Evolutionary conservation across 2,888 invertebrate genomes (phyloP), one percentile per base, ranked within the genome.

Genomic region (Penaeus monodon): DNA sequence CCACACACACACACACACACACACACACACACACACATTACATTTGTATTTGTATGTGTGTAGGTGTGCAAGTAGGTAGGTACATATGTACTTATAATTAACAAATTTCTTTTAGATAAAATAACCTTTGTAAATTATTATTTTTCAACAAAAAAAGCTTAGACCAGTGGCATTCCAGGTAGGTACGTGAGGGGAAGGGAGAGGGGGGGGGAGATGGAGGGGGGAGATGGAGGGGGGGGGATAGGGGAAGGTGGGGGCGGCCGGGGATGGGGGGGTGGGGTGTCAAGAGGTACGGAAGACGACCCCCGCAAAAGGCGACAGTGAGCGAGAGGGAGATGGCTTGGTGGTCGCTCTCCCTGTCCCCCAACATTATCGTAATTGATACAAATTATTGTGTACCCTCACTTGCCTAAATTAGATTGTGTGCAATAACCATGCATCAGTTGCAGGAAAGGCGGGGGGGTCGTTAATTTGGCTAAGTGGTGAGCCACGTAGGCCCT

Each of bases 341-440:
- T 17, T 22, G 6, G 17, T 29, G 27, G 12, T n/a, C 20, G 29
- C 24, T 22, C 73, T n/a, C 12, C 10, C 27, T 20, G 29, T n/a
- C 70, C 65, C 33, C 77, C 68, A 44, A 33, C 84, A 78, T 84
- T 78, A 84, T 84, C 78, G 78, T 84, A 84, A 84, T 84, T 84
- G 84, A 84, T 78, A 84, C 84, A 84, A 78, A 84, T 84, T 84
- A 84, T 84, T 84, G 84, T 84, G 84, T 84, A 44, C 84, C 84
- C 84, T 78, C 84, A 84, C 84, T 84, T 78, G 84, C 78, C 78
- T 77, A 84, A 84, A 84, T 84, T 84, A 84, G 84, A 84, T 84
- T 84, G 84, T 57, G 78, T 84, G 84, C 78, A 84, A 84, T 84
- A 84, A 84, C 84, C 84, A 84, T 84, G 78, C 66, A 84, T 84